Percentiles rank a stretch among this genome's conserved stretches.
Conservation (phyloP, 2,888 invertebrate species). For the Brenthis daphne region DNA sequence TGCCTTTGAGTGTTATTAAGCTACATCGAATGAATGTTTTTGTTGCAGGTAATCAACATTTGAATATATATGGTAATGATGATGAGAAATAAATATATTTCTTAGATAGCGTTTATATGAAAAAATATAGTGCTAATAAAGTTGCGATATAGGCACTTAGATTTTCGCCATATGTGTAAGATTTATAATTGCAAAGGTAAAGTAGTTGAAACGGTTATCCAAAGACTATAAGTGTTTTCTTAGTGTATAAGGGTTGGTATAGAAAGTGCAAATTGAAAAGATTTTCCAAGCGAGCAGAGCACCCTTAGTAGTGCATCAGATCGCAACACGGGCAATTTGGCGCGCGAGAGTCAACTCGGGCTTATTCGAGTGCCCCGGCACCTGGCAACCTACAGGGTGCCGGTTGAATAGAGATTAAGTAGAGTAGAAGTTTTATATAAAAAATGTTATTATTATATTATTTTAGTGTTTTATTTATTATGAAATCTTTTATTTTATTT, state of each 20-base stretch:
- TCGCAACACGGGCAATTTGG: slow-evolving; percentile 77
- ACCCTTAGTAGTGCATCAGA: slow-evolving; percentile 70
- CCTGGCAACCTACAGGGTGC: slow-evolving; percentile 61
- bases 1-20: slow-evolving; percentile 15
- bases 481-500: no score
- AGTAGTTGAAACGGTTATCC: slow-evolving; percentile 4
- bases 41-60: slow-evolving; percentile 70
- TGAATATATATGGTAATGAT: slow-evolving; percentile 18
- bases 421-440: slow-evolving; percentile 12
- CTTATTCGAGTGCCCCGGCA: slow-evolving; percentile 67
- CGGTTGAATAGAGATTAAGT: slow-evolving; percentile 21
- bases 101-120: neutral
- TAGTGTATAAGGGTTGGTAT: slow-evolving; percentile 34
- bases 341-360: slow-evolving; percentile 63
- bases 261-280: slow-evolving; percentile 52
- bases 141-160: neutral
- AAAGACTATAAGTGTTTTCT: neutral
- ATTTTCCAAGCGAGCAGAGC: slow-evolving; percentile 72
- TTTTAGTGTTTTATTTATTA: no score
- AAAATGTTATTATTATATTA: no score
- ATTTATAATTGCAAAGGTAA: slow-evolving; percentile 4
- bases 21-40: slow-evolving; percentile 48
- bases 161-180: neutral
- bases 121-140: no score
- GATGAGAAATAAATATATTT: slow-evolving; percentile 6